Percentiles rank a stretch among this genome's conserved stretches.
These are phyloP conservation scores for Psammodynastes pulverulentus DNA, from an alignment of 2,113 vertebrate genomes.

Conservation along the genomic window DNA sequence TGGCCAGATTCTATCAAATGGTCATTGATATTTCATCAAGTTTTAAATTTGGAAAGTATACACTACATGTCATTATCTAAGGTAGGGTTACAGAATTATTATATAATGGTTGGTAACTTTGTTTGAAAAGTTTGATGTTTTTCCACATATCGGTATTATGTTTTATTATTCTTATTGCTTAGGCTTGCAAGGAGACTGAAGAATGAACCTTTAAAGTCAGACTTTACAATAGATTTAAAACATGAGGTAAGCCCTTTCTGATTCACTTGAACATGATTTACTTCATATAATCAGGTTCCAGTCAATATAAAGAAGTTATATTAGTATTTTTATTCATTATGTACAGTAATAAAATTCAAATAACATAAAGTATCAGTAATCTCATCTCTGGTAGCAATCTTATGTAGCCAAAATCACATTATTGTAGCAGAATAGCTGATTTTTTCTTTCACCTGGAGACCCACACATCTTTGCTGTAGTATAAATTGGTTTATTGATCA, in stretches of 20 bases:
- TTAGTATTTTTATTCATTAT: background rate
- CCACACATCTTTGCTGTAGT: background rate
- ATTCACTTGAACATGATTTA: background rate
- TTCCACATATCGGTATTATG: background rate
- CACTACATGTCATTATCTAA: background rate
- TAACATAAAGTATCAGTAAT: background rate
- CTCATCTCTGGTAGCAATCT: background rate
- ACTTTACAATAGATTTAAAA: slow-evolving; percentile 97
- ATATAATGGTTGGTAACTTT: background rate
- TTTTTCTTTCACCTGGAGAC: background rate
- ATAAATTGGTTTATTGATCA: background rate
- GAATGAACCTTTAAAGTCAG: slow-evolving; percentile 87
- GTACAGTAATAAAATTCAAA: background rate
- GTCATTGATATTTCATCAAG: background rate
- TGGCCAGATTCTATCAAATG: background rate
- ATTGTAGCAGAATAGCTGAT: background rate
- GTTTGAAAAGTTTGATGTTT: background rate
- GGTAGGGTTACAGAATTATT: background rate
- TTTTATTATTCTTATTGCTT: slow-evolving; percentile 54
- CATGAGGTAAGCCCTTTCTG: slow-evolving; percentile 82
- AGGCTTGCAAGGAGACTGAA: slow-evolving; percentile 86
- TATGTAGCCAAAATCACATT: background rate
- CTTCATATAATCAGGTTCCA: background rate
- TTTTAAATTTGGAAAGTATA: background rate
- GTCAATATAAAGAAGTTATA: background rate